Percentiles rank a stretch among this genome's conserved stretches.
Conservation (phyloP, 2,113 vertebrate genomes). For the Gobio gobio region DNA sequence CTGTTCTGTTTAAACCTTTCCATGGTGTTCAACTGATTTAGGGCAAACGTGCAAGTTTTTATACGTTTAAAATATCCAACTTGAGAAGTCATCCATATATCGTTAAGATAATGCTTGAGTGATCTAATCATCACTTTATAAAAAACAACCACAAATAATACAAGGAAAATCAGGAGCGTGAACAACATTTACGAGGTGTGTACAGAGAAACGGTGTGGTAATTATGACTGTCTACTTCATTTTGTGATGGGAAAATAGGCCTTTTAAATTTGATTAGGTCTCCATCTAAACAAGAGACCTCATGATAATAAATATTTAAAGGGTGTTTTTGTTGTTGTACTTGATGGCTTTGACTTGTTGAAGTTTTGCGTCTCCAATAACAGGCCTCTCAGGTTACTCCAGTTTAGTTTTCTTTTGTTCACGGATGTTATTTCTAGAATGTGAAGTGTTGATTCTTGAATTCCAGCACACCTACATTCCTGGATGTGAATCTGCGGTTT, state of each 20-base stretch:
- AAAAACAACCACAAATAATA: constrained; percentile 42
- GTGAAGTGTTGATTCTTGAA: constrained; percentile 23
- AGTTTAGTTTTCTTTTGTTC: constrained; percentile 26
- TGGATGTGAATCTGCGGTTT: not conserved
- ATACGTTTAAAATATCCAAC: not conserved
- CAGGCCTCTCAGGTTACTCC: not conserved
- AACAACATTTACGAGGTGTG: constrained; percentile 46
- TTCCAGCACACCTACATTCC: not conserved
- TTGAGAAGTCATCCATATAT: constrained; percentile 13
- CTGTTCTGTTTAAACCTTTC: constrained; percentile 26
- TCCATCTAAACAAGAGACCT: constrained; percentile 10
- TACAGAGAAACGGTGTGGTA: constrained; percentile 17
- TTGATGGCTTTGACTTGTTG: constrained; percentile 2
- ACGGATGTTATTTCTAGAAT: constrained; percentile 37
- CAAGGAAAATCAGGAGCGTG: constrained; percentile 18
- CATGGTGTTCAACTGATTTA: not conserved
- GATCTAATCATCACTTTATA: constrained; percentile 51
- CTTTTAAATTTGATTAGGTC: constrained; percentile 31
- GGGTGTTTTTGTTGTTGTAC: constrained; percentile 25
- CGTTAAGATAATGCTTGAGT: constrained; percentile 7
- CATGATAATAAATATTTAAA: constrained; percentile 30
- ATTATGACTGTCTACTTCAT: constrained; percentile 16
- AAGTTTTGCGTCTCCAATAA: constrained; percentile 14
- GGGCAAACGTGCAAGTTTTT: constrained; percentile 16
- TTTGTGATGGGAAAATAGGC: constrained; percentile 44